Base-by-base conservation (phyloP, 2,113 vertebrate genomes). In the Odobenus rosmarus region DNA sequence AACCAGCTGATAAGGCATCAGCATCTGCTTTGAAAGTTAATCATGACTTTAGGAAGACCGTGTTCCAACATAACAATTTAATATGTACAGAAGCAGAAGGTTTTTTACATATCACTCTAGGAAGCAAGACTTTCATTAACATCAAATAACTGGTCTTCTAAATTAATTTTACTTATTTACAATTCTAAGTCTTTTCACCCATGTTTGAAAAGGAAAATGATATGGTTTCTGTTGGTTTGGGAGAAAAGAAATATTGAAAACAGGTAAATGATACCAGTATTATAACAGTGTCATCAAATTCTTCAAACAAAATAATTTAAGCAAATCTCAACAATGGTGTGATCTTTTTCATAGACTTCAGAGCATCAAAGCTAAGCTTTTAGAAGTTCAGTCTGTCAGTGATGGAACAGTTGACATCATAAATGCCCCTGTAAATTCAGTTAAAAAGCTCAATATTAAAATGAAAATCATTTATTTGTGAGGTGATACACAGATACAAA, bases 231-330 rank as follows among this genome's bases (percentile, higher is more conserved):
- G 4, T 77, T 64, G 14, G 51, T 84, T 39, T 69, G 49, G 36
- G 10, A 51, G 26, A 84, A 84, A 7, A 89, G 77, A 59, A 83
- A 64, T 64, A 69, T 51, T 67, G 24, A 49, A 67, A 90, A 84
- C 15, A 49, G 93, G 88, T 80, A 76, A 74, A 42, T 5, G 36
- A 94, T 33, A 46, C 31, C 61, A 71, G 51, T 14, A 39, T 36
- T 76, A 49, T 31, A 74, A 94, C 1, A 6, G 28, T 67, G 18
- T 51, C 83, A 82, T 72, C 79, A 62, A 42, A 90, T 19, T 36
- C 80, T 92, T 86, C 85, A 93, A 94, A 88, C 36, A 71, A 94
- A 92, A 61, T 81, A 74, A 95, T 80, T 55, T 36, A 90, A 57
- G 26, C 59, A 81, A 86, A 55, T 82, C 33, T 71, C 69, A 77